phyloP scores from a whole-genome alignment of 2,113 vertebrate genomes.

The Hipposideros armiger region DNA sequence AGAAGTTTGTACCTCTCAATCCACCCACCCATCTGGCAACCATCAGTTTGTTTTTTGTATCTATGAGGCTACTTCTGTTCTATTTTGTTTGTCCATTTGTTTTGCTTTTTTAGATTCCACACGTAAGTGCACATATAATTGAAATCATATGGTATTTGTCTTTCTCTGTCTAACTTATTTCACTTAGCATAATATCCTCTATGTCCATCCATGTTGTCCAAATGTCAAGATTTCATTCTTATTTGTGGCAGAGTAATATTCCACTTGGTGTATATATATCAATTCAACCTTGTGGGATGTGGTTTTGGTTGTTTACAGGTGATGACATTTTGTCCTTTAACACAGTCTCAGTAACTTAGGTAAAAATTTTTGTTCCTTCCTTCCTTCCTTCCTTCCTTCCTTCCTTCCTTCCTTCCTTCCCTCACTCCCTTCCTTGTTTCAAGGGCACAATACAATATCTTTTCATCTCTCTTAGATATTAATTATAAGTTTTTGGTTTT shows the following conservation, averaged over 20 bases:
- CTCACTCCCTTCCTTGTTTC: background rate
- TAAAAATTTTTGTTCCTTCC: background rate
- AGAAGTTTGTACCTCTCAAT: background rate
- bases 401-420: background rate
- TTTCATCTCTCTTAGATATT: background rate
- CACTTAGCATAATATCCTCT: too few relatives aligned
- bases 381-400: background rate
- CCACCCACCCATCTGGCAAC: background rate
- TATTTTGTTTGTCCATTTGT: background rate
- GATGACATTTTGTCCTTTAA: slow-evolving; percentile 4
- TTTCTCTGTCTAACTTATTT: too few relatives aligned
- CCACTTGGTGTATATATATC: background rate
- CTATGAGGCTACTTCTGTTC: background rate
- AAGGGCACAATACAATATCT: background rate
- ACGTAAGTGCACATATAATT: too few relatives aligned
- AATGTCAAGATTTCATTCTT: background rate
- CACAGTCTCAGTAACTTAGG: background rate
- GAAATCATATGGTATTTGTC: too few relatives aligned
- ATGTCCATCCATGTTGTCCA: too few relatives aligned
- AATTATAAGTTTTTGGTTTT: background rate
- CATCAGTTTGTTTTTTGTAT: too few relatives aligned
- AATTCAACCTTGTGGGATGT: background rate
- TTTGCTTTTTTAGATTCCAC: too few relatives aligned
- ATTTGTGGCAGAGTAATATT: background rate
- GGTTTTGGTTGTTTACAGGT: background rate